phyloP scores from a whole-genome alignment of 2,888 invertebrate species.

The Hirtodrosophila histrioides region DNA sequence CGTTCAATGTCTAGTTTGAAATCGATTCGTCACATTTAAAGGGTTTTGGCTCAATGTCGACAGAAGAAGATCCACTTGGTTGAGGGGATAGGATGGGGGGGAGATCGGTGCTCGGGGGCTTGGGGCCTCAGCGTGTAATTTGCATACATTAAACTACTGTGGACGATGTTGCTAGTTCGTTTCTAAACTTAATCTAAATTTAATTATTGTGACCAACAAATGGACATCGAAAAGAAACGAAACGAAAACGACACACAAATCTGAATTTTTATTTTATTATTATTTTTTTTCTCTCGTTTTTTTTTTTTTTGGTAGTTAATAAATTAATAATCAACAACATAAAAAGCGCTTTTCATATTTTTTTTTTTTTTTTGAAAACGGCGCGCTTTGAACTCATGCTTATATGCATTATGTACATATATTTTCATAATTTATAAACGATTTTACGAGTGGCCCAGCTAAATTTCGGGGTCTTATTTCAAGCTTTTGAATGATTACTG shows the following conservation, averaged over 20 bases:
- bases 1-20: conserved; percentile 68
- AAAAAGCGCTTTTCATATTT: conserved; percentile 76
- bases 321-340: conserved; percentile 77
- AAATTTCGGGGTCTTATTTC: conserved; percentile 60
- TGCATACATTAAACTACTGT: conserved; percentile 79
- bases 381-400: conserved; percentile 72
- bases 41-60: conserved; percentile 74
- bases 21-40: conserved; percentile 77
- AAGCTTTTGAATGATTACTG: conserved; percentile 70
- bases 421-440: conserved; percentile 79
- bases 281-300: conserved; percentile 34
- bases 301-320: conserved; percentile 55
- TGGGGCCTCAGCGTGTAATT: conserved; percentile 65
- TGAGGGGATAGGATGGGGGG: conserved; percentile 2
- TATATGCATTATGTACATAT: conserved; percentile 77
- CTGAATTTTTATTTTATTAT: conserved; percentile 47
- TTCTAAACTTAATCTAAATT: conserved; percentile 77
- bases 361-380: conserved; percentile 50
- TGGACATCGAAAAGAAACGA: conserved; percentile 40
- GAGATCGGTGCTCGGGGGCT: conserved; percentile 19
- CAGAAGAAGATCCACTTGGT: conserved; percentile 50
- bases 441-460: conserved; percentile 56
- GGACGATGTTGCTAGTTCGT: conserved; percentile 52
- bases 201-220: conserved; percentile 78
- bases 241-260: conserved; percentile 51